Percentiles rank a stretch among this genome's conserved stretches.
Conservation (phyloP, 1,140 invertebrate species). For the Euwallacea fornicatus region DNA sequence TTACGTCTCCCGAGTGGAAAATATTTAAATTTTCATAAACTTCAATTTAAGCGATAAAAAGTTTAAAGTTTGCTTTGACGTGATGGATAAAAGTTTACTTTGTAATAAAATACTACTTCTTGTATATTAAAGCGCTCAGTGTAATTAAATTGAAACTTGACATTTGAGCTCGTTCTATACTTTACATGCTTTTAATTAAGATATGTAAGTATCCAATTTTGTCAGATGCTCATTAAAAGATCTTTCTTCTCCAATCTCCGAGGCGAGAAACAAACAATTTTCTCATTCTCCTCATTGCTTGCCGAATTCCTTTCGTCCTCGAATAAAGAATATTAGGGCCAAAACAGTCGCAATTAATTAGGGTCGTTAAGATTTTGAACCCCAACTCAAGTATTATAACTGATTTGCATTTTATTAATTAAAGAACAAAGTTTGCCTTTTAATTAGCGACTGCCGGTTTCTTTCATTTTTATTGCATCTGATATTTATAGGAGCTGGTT, state of each 20-base stretch:
- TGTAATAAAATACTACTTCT: not conserved
- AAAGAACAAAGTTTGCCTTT: constrained; percentile 18
- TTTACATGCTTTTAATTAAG: too few relatives aligned
- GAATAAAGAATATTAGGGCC: constrained; percentile 11
- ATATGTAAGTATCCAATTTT: too few relatives aligned
- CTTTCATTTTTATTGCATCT: constrained; percentile 18
- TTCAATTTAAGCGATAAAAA: constrained; percentile 2
- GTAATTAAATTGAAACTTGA: too few relatives aligned
- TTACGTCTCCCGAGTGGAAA: constrained; percentile 8
- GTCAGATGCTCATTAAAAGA: too few relatives aligned
- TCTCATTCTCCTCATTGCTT: too few relatives aligned
- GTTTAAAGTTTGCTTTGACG: not conserved
- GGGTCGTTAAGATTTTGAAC: constrained; percentile 15
- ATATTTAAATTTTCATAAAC: constrained; percentile 10
- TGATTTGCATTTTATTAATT: constrained; percentile 24
- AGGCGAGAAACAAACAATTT: too few relatives aligned
- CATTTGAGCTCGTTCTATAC: too few relatives aligned
- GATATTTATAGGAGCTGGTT: not conserved
- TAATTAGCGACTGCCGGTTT: constrained; percentile 11
- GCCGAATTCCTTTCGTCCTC: not conserved
- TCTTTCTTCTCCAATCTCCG: too few relatives aligned
- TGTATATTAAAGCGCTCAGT: too few relatives aligned
- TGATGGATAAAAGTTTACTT: constrained; percentile 7
- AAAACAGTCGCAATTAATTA: constrained; percentile 19
- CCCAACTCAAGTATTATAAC: constrained; percentile 19